Percentiles rank a stretch among this genome's conserved stretches.
phyloP scores from a whole-genome alignment of 2,797 vertebrate species.

The Sylvilagus floridanus region DNA sequence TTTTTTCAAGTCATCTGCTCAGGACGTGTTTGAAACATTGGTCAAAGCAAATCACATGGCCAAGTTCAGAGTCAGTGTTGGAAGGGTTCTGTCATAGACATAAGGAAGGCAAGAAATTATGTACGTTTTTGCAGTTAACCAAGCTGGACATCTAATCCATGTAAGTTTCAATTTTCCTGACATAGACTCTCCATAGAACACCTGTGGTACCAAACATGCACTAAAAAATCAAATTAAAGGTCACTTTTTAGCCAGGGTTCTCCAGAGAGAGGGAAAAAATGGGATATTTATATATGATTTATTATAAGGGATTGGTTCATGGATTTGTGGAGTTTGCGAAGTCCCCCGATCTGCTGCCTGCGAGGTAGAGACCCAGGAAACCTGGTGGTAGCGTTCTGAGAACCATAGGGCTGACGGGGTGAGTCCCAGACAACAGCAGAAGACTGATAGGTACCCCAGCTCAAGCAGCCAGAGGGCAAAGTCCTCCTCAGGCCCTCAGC shows the following conservation, averaged over 20 bases:
- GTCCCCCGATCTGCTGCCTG: background rate
- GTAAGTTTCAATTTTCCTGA: background rate
- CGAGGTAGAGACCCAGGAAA: background rate
- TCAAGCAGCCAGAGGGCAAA: background rate
- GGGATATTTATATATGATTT: background rate
- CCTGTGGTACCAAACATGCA: background rate
- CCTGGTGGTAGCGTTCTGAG: background rate
- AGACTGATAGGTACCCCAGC: background rate
- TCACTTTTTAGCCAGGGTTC: background rate
- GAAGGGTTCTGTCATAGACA: background rate
- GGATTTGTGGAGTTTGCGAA: background rate
- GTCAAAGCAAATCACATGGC: background rate
- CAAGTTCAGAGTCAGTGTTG: background rate
- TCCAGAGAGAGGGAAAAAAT: background rate
- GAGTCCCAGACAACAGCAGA: background rate
- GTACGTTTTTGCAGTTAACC: background rate
- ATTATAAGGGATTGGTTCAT: background rate
- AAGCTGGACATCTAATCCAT: background rate
- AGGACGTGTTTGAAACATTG: background rate
- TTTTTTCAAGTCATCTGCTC: conserved; percentile 34
- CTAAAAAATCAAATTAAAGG: background rate
- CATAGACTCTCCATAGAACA: background rate
- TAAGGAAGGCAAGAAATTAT: conserved; percentile 4
- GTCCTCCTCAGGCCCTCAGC: background rate
- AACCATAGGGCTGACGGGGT: background rate